Base-by-base conservation (phyloP, 2,113 vertebrate genomes). In the Neotragus pygmaeus region DNA sequence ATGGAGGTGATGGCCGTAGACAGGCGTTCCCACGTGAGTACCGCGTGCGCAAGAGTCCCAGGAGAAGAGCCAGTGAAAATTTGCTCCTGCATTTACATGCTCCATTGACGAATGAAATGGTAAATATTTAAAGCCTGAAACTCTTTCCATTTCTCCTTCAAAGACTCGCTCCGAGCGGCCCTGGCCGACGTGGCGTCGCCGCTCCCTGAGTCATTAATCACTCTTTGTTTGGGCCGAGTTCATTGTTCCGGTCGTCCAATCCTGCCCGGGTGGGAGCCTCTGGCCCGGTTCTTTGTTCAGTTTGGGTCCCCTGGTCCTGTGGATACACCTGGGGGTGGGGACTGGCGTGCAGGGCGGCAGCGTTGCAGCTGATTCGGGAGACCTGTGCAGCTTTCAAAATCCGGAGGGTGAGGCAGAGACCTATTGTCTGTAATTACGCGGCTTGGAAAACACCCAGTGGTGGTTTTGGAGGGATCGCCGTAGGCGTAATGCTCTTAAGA, bases 171-270 rank as follows among this genome's bases (percentile, higher is more conserved):
- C 88, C 0, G 43, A 88, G 96, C 86, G 58, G 36, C 1, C 75
- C 88, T 16, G 90, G 90, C 33, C 3, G 16, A 27, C 13, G 3
- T 8, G 93, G 97, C 49, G 7, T 0, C 1, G 28, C 27, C 0
- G 87, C 81, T 62, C 53, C 57, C 30, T 0, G 5, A 82, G 96
- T 88, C 97, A 97, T 96, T 92, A 94, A 97, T 97, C 97, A 97
- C 96, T 73, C 96, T 98, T 97, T 97, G 96, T 97, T 97, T 58
- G 96, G 97, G 87, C 73, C 78, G 14, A 47, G 95, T 47, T 92
- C 53, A 97, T 96, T 92, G 97, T 97, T 95, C 53, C 0, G 83
- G 58, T 70, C 86, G 82, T 91, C 94, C 84, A 19, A 27, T 92
- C 92, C 55, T 62, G 88, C 84, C 58, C 0, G 12, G 94, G 60